Base-by-base conservation (phyloP, 2,888 invertebrate species). In the Drosophila prolongata region DNA sequence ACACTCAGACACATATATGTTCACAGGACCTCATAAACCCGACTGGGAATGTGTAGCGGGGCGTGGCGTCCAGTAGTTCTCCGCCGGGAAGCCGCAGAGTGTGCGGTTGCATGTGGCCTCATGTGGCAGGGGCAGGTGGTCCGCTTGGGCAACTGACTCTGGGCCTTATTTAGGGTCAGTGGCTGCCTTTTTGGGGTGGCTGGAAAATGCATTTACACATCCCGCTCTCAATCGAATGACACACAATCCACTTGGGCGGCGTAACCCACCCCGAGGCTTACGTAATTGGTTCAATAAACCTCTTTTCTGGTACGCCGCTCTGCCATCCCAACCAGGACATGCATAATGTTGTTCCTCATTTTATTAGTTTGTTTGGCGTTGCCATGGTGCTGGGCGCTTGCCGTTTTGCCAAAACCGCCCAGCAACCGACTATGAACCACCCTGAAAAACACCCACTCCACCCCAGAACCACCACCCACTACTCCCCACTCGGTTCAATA, bases 241-340 rank as follows among this genome's bases (percentile, higher is more conserved):
- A 79, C 64, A 76, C 56, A 58, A 62, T 52, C 53, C 54, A 67
- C 54, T 65, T 34, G 64, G 76, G 46, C 53, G 66, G 60, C 40
- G 60, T 40, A 55, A 69, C 60, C 58, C 60, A 71, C 57, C 58
- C 54, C 46, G 54, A 37, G 53, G 72, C 75, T 86, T 89, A 86
- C 71, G 80, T 89, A 86, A 89, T 79, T 86, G 83, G 85, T 86
- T 89, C 85, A 86, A 86, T 89, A 86, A 88, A 89, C 89, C 71
- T 78, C 73, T 69, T 69, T 52, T 62, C 54, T 27, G 24, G 40
- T 37, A 42, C 56, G 38, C 34, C 47, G 47, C 47, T 34, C 55
- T n/a, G 54, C 10, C 47, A 54, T 38, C 59, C 49, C 59, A 54
- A 27, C 59, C 43, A 54, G 62, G 59, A 69, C 56, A 56, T 70